These are phyloP conservation scores for Fragum whitleyi DNA, from an alignment of 2,888 invertebrate genomes.

Conservation along the genomic window DNA sequence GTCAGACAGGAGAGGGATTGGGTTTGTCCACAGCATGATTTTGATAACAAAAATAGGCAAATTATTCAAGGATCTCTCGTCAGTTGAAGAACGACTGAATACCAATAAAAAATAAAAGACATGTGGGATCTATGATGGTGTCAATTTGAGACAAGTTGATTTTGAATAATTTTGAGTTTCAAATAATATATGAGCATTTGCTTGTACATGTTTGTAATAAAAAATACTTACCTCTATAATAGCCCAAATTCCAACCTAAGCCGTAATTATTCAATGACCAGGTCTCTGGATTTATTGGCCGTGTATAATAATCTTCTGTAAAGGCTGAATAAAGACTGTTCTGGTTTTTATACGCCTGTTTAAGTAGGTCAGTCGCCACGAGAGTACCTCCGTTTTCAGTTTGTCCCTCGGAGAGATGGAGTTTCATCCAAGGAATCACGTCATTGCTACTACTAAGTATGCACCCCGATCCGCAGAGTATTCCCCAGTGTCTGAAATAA, in stretches of 20 bases:
- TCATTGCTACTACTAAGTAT: slow-evolving; percentile 79
- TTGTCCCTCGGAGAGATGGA: slow-evolving; percentile 72
- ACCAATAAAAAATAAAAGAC: neutral
- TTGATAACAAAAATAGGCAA: no score
- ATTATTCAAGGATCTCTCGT: no score
- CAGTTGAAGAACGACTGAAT: no score
- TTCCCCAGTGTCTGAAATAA: slow-evolving; percentile 78
- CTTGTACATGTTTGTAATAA: neutral
- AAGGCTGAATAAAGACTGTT: slow-evolving; percentile 55
- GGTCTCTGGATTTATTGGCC: slow-evolving; percentile 75
- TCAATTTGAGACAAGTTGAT: neutral
- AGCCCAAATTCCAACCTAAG: slow-evolving; percentile 80
- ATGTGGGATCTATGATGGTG: neutral
- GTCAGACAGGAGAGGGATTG: no score
- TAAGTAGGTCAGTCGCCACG: slow-evolving; percentile 61
- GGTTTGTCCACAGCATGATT: no score
- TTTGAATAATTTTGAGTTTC: neutral
- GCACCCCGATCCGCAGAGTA: slow-evolving; percentile 80
- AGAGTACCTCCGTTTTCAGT: slow-evolving; percentile 58
- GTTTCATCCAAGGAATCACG: slow-evolving; percentile 82
- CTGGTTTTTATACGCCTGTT: slow-evolving; percentile 70
- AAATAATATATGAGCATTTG: neutral
- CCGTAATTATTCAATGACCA: slow-evolving; percentile 72
- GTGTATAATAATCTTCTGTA: slow-evolving; percentile 58
- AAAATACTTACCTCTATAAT: slow-evolving; percentile 78